These are phyloP conservation scores for Stylophora pistillata DNA, from an alignment of 64 coral and sea anemone species.

Conservation along the genomic window DNA sequence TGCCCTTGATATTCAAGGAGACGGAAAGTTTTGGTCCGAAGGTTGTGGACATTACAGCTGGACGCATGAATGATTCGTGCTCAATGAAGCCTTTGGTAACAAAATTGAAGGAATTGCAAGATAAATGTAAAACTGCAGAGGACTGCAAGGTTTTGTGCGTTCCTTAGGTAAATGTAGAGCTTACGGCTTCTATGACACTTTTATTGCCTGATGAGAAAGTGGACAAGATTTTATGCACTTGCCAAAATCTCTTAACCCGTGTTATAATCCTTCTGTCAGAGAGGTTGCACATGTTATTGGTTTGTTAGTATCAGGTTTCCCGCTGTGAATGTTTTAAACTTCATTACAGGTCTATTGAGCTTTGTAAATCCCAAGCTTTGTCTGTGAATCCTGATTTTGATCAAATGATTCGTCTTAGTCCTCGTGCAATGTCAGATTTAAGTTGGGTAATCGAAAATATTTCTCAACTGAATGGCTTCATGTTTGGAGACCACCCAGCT, in stretches of 20 bases:
- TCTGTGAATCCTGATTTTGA: slow-evolving; percentile 35
- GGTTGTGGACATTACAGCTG: slow-evolving; percentile 44
- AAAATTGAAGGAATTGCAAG: slow-evolving; percentile 69
- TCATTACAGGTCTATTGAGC: slow-evolving; percentile 65
- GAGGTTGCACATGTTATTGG: slow-evolving; percentile 55
- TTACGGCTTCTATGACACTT: slow-evolving; percentile 40
- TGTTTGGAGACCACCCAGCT: slow-evolving; percentile 14
- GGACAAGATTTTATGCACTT: slow-evolving; percentile 47
- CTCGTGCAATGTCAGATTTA: slow-evolving; percentile 28
- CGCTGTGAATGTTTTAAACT: slow-evolving; percentile 61
- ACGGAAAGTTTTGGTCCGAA: slow-evolving; percentile 45
- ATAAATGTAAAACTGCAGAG: slow-evolving; percentile 64
- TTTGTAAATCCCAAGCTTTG: slow-evolving; percentile 57
- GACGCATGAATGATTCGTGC: slow-evolving; percentile 42
- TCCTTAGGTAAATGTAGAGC: slow-evolving; percentile 58
- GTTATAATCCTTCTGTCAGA: slow-evolving; percentile 20
- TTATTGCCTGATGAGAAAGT: slow-evolving; percentile 49
- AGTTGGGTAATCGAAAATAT: slow-evolving; percentile 44
- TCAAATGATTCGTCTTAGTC: neutral
- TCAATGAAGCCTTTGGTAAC: slow-evolving; percentile 60
- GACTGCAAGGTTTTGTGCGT: slow-evolving; percentile 73
- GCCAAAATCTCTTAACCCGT: slow-evolving; percentile 1
- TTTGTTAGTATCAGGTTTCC: slow-evolving; percentile 67
- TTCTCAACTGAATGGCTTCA: slow-evolving; percentile 22
- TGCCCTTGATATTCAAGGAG: slow-evolving; percentile 68